These are phyloP conservation scores for Operophtera brumata DNA, from an alignment of 2,888 invertebrate species.

Conservation along the genomic window DNA sequence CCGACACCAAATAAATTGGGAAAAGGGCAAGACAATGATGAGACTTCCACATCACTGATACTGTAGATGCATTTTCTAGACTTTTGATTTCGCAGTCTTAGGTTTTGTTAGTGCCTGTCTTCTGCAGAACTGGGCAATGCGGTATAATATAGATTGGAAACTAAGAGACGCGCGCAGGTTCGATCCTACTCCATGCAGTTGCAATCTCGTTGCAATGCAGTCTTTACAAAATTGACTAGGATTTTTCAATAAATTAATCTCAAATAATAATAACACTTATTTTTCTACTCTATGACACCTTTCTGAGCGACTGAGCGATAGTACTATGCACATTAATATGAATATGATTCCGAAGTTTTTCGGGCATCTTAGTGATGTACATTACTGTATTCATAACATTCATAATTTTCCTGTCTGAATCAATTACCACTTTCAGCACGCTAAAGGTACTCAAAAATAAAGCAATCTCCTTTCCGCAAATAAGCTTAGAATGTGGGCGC, in stretches of 20 bases:
- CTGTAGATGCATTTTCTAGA: too few species aligned
- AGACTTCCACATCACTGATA: too few species aligned
- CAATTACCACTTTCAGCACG: not conserved
- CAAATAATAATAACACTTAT: not conserved
- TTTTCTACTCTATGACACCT: not conserved
- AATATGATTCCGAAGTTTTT: too few species aligned
- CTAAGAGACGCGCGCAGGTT: slow-evolving; percentile 37
- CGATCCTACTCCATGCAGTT: slow-evolving; percentile 34
- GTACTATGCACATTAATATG: too few species aligned
- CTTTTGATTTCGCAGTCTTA: too few species aligned
- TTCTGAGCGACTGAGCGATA: too few species aligned
- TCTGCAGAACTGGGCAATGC: slow-evolving; percentile 18
- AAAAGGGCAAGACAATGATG: too few species aligned
- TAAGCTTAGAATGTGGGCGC: slow-evolving; percentile 2
- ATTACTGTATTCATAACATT: not conserved
- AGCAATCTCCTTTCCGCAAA: slow-evolving; percentile 12
- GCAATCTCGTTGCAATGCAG: slow-evolving; percentile 36
- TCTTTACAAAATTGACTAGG: not conserved
- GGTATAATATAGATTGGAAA: slow-evolving; percentile 29
- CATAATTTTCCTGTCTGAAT: not conserved
- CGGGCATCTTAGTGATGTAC: too few species aligned
- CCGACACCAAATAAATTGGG: too few species aligned
- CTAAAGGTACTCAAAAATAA: not conserved
- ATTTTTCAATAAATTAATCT: too few species aligned
- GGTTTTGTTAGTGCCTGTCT: not conserved